Evolutionary conservation across 2,888 invertebrate species (phyloP), one percentile per base, ranked within the genome.

Genomic region (Ryuthela nishihirai): DNA sequence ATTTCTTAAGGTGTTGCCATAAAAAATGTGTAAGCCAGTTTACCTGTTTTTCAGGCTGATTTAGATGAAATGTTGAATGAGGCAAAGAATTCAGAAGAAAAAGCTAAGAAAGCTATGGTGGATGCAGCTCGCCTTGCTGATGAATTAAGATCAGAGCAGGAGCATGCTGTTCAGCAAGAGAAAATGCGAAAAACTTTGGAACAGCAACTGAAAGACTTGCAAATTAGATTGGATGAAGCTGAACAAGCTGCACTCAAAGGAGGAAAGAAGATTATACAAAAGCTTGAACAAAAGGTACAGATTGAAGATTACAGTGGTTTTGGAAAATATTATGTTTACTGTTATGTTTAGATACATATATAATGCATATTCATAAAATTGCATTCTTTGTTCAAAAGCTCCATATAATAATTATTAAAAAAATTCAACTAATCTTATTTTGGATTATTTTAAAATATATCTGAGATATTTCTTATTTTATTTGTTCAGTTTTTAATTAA

Each of bases 201-300:
- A 78, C 85, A 88, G 74, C 95, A 97, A 80, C 90, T 98, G 82
- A 99, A 98, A 84, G 99, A 99, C 78, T 82, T 99, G 76, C 93
- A 94, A 78, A 87, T 93, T 72, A 88, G 98, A 74, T 81, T 97
- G 72, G 95, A 97, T 75, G 95, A 95, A 77, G 94, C 95, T 70
- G 97, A 93, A 79, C 90, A 87, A 72, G 93, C 94, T 76, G 97
- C 97, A 54, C 87, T 97, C 72, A 97, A 97, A 82, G 94, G 97
- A 77, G 97, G 98, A 78, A 97, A 97, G 85, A 95, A 95, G 80
- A 91, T 93, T 70, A 97, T 99, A 78, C 90, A 92, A 81, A 98
- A 98, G 79, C 82, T 99, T 74, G 98, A 99, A 83, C 89, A 92
- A 80, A 73, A 73, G 64, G 71, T 71, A n/a, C n/a, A n/a, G n/a